Conservation (phyloP, 2,888 invertebrate genomes). For the Plutella xylostella region DNA sequence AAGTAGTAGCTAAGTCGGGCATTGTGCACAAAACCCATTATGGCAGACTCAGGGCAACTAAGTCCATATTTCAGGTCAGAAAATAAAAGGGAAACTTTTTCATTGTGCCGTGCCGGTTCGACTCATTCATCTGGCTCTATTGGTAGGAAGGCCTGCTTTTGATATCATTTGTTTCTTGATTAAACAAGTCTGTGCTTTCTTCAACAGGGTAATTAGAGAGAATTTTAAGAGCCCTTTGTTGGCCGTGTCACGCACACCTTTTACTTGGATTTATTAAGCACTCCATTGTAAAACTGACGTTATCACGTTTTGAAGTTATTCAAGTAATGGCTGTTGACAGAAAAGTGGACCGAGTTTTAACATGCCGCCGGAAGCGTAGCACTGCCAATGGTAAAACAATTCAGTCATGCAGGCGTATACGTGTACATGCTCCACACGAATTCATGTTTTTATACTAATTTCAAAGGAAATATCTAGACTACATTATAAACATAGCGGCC, state of each 20-base stretch:
- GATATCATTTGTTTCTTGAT: conserved; percentile 1
- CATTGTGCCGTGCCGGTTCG: conserved; percentile 4
- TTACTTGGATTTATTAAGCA: conserved; percentile 1
- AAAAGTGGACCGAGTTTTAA: too few relatives aligned
- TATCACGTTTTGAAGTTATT: neutral
- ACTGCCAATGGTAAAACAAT: too few relatives aligned
- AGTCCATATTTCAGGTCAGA: conserved; percentile 7
- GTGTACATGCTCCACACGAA: too few relatives aligned
- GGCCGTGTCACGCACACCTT: neutral
- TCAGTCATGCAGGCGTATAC: too few relatives aligned
- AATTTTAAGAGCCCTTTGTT: conserved; percentile 1
- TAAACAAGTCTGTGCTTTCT: conserved; percentile 2
- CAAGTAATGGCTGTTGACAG: too few relatives aligned
- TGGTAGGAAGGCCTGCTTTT: neutral
- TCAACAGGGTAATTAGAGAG: conserved; percentile 3
- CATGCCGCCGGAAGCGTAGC: too few relatives aligned
- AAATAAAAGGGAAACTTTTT: conserved; percentile 8
- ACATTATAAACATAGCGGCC: too few relatives aligned
- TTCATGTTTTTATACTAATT: too few relatives aligned
- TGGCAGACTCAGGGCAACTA: neutral
- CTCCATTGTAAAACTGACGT: conserved; percentile 3
- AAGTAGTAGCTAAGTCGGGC: neutral
- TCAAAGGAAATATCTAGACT: too few relatives aligned
- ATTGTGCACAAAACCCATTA: conserved; percentile 3
- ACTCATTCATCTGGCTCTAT: conserved; percentile 2